Conservation (phyloP, 2,888 invertebrate genomes). For the Diplazon laetatorius region DNA sequence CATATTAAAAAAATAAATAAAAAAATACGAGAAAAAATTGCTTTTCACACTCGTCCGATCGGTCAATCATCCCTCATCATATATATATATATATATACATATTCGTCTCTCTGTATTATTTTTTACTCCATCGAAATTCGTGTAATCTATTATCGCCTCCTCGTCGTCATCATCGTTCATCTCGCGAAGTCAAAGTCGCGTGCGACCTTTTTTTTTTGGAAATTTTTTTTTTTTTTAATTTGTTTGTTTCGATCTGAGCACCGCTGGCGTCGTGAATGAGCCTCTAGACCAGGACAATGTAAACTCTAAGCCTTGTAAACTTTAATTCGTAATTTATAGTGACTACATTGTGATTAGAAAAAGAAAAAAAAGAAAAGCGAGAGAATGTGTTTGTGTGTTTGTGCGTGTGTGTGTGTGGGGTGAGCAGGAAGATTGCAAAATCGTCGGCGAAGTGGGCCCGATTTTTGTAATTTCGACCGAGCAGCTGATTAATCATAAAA, state of each 20-base stretch:
- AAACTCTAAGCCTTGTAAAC: constrained; percentile 69
- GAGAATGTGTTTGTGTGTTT: too few species aligned
- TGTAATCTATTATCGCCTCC: constrained; percentile 21
- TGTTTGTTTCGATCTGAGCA: constrained; percentile 14
- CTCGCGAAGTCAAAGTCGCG: constrained; percentile 21
- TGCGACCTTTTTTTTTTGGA: constrained; percentile 8
- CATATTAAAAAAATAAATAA: too few species aligned
- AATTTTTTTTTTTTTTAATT: constrained; percentile 25
- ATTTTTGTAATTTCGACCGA: background rate
- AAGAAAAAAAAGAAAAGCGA: constrained; percentile 64
- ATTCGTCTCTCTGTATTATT: constrained; percentile 15
- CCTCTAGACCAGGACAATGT: constrained; percentile 71
- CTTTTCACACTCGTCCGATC: too few species aligned
- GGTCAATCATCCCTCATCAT: too few species aligned
- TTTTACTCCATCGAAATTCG: constrained; percentile 9
- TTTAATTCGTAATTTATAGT: constrained; percentile 79
- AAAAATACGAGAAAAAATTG: too few species aligned
- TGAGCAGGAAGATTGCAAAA: too few species aligned
- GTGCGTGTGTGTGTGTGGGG: too few species aligned
- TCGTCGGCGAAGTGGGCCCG: background rate
- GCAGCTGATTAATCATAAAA: background rate
- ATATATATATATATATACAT: background rate
- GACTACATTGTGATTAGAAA: constrained; percentile 78
- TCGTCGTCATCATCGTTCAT: constrained; percentile 19
- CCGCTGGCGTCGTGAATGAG: constrained; percentile 29